Base-by-base conservation (phyloP, 37 sponge, comb jelly and placozoan species). In the Chondrilla cf. caribensis region DNA sequence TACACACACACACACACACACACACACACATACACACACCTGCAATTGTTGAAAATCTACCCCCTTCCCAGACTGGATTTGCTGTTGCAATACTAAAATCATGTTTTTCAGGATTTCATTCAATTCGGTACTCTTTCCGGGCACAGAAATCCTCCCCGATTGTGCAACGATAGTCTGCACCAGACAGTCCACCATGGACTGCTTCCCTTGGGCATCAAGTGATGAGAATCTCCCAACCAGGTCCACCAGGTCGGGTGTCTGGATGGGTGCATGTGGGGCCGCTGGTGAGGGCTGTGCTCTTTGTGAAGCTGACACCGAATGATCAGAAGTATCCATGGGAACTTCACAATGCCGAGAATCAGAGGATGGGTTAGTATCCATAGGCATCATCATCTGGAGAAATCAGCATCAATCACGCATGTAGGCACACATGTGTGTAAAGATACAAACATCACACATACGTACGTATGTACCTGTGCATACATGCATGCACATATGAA, bases 161-260 rank as follows among this genome's bases (percentile, higher is more conserved):
- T 62, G 64, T 32, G 76, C 76, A n/a, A 73, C 44, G 1, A 73
- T 35, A 39, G 2, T 73, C 19, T 73, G 76, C 21, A 73, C 43
- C 4, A 67, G 33, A 33, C 17, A 33, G 68, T 67, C 35, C 68
- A 67, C 35, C 35, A 67, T 28, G 2, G 68, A 67, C 35, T 28
- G 29, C 68, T 33, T 67, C 68, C 35, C 35, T 26, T 67, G 35
- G 33, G 32, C 35, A 33, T 67, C 68, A 28, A 67, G 68, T 28
- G 51, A 14, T 11, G 51, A 47, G 11, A 47, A 47, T 47, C 11
- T 47, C 6, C 51, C 51, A 47, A 47, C 51, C 9, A 47, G 51
- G 51, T 6, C 51, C 11, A 11, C 51, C 51, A 47, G 6, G 11
- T 47, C 51, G 6, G 51, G 11, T 47, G 51, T 47, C 9, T 47